phyloP scores from a whole-genome alignment of 1,140 invertebrate genomes.

The Drosophila nebulosa region DNA sequence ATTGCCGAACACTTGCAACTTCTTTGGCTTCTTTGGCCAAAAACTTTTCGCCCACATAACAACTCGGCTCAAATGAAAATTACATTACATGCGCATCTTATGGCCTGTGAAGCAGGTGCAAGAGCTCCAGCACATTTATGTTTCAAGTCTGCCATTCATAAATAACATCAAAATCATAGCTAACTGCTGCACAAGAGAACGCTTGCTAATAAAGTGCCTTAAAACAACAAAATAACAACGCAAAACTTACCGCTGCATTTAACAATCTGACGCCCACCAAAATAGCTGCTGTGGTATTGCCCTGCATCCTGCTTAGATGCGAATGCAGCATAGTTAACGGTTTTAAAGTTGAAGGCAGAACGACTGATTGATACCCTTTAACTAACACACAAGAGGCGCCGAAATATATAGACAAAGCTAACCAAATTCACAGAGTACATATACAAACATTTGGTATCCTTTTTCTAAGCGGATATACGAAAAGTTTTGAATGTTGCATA shows the following conservation, averaged over 20 bases:
- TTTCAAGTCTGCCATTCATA: conserved; percentile 53
- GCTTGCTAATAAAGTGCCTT: conserved; percentile 54
- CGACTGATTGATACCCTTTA: neutral
- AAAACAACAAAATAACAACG: conserved; percentile 25
- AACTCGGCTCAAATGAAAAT: conserved; percentile 37
- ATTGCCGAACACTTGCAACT: conserved; percentile 46
- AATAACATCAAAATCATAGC: conserved; percentile 66
- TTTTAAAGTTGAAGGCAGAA: conserved; percentile 1
- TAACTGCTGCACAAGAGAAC: neutral
- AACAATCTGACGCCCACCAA: conserved; percentile 27
- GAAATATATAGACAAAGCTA: no score
- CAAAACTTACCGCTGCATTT: conserved; percentile 28
- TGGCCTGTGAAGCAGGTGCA: conserved; percentile 27
- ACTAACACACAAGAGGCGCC: neutral
- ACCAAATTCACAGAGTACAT: no score
- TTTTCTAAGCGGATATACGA: neutral
- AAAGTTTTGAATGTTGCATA: conserved; percentile 18
- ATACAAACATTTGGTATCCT: neutral
- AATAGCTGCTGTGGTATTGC: conserved; percentile 50
- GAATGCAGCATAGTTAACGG: conserved; percentile 42
- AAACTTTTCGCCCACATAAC: conserved; percentile 12
- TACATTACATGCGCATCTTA: conserved; percentile 32
- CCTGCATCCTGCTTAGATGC: conserved; percentile 48
- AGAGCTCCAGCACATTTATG: conserved; percentile 17
- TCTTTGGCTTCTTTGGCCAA: neutral